phyloP scores from a whole-genome alignment of 2,113 vertebrate genomes.

The Bambusicola thoracicus region DNA sequence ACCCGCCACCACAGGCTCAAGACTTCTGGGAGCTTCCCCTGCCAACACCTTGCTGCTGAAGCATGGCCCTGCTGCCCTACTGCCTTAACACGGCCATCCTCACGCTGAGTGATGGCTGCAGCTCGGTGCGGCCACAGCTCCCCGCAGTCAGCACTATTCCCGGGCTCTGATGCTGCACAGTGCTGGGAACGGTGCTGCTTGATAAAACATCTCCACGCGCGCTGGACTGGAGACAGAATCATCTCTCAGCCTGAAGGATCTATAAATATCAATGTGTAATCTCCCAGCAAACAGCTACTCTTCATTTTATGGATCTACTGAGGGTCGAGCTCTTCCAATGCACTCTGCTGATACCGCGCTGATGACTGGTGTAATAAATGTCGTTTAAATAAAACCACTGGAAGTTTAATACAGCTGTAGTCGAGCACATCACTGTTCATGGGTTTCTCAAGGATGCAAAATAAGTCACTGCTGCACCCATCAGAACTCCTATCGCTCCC shows the following conservation, averaged over 20 bases:
- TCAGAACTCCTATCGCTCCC: accelerated
- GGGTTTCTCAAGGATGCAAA: not conserved
- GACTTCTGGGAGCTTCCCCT: not conserved
- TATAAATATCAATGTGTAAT: not conserved
- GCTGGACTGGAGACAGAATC: not conserved
- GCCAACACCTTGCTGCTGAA: not conserved
- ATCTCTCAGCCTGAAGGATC: not conserved
- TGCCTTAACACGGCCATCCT: not conserved
- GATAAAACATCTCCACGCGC: not conserved
- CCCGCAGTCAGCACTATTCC: not conserved
- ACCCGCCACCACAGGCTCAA: accelerated
- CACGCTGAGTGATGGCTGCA: not conserved
- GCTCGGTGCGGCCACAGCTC: not conserved
- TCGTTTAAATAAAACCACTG: not conserved
- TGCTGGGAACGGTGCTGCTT: not conserved
- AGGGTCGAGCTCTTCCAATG: not conserved
- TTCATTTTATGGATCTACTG: not conserved
- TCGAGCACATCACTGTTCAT: not conserved
- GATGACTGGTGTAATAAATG: not conserved
- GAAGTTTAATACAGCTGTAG: accelerated
- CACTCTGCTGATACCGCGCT: not conserved
- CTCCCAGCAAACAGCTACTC: not conserved
- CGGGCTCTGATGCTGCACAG: not conserved
- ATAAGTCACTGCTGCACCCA: accelerated
- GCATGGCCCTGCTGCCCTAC: not conserved